Conservation (phyloP, 2,113 vertebrate species). For the Phycodurus eques region DNA sequence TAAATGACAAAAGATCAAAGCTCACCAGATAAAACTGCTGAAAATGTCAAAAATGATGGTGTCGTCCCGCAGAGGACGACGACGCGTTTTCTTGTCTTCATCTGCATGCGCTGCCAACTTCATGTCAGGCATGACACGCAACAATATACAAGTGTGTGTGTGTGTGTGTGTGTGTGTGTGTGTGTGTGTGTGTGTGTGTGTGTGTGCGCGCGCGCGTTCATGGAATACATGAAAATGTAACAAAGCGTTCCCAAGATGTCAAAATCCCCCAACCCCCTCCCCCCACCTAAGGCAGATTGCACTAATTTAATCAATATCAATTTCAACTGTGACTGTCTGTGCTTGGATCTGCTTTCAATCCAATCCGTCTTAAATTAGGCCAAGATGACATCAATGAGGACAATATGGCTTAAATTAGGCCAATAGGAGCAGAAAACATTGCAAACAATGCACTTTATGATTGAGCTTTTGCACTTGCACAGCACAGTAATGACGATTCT, state of each 20-base stretch:
- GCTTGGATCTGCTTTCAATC: constrained; percentile 45
- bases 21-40: constrained; percentile 6
- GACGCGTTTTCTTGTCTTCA: not conserved
- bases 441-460: not conserved
- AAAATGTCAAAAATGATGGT: constrained; percentile 4
- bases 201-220: not conserved
- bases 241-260: not conserved
- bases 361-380: constrained; percentile 38
- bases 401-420: not conserved
- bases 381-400: constrained; percentile 25
- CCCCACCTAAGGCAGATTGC: constrained; percentile 45
- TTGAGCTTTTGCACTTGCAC: not conserved
- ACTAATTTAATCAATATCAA: constrained; percentile 62
- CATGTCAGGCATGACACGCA: not conserved
- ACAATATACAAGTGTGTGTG: not conserved
- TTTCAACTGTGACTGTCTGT: constrained; percentile 49
- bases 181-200: no score
- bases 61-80: not conserved
- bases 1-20: constrained; percentile 10
- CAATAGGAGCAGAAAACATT: not conserved
- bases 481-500: not conserved
- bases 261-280: constrained; percentile 13
- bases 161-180: no score
- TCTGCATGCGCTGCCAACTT: not conserved
- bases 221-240: not conserved